Conservation (phyloP, 2,113 vertebrate species). For the Elanoides forficatus region DNA sequence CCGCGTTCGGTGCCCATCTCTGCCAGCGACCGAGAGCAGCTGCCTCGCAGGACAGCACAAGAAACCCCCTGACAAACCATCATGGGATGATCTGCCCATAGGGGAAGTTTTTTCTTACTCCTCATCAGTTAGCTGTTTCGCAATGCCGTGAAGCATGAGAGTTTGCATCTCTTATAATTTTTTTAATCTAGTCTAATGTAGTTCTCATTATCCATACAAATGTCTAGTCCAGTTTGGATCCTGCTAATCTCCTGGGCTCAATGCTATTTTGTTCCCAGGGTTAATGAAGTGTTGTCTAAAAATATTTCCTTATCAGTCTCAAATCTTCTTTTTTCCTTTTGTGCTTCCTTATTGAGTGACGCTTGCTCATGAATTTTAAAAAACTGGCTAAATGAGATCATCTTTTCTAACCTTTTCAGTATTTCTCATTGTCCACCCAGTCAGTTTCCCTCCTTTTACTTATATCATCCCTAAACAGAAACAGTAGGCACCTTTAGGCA, state of each 20-base stretch:
- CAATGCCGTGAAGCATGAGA: accelerated
- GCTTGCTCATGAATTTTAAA: not conserved
- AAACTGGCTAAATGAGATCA: not conserved
- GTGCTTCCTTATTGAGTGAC: not conserved
- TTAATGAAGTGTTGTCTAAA: slow-evolving; percentile 10
- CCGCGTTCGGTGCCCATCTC: accelerated
- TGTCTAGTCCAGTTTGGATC: not conserved
- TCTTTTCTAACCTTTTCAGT: not conserved
- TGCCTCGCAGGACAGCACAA: not conserved
- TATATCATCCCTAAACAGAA: not conserved
- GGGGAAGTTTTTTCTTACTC: not conserved
- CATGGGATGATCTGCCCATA: not conserved
- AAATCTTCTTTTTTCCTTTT: not conserved
- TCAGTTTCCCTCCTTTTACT: not conserved
- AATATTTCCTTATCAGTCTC: not conserved
- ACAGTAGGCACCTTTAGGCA: not conserved
- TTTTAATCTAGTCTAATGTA: not conserved
- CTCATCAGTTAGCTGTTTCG: not conserved
- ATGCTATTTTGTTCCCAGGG: not conserved
- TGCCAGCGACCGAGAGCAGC: not conserved
- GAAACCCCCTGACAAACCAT: not conserved
- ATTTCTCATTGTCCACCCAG: not conserved
- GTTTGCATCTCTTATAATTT: not conserved
- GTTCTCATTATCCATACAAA: not conserved
- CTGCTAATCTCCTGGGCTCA: not conserved